phyloP scores from a whole-genome alignment of 2,888 invertebrate species.

The Reticulitermes lucifugus region DNA sequence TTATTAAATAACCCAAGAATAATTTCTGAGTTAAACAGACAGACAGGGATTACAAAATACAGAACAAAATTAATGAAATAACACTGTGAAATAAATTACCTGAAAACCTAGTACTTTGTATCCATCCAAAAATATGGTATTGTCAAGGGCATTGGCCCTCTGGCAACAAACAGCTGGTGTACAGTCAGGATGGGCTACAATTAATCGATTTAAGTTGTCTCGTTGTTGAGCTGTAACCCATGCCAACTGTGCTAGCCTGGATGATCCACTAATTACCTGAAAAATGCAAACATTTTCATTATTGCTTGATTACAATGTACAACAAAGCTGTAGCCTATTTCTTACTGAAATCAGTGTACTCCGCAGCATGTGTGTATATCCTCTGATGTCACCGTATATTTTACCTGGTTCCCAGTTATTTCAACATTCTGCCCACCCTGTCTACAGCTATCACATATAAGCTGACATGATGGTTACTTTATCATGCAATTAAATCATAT shows the following conservation, averaged over 20 bases:
- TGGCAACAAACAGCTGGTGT: constrained; percentile 83
- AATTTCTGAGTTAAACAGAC: not conserved
- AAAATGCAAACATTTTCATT: constrained; percentile 50
- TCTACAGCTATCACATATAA: not conserved
- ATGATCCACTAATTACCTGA: constrained; percentile 68
- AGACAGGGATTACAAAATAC: not conserved
- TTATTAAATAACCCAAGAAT: no score
- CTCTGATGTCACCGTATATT: no score
- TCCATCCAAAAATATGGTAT: constrained; percentile 79
- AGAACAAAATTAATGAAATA: no score
- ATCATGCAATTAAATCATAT: no score
- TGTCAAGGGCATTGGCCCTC: constrained; percentile 73
- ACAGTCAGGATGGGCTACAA: constrained; percentile 79
- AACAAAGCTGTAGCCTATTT: not conserved
- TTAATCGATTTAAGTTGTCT: constrained; percentile 81
- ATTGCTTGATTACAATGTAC: not conserved
- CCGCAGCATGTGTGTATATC: not conserved
- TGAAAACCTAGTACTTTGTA: constrained; percentile 88
- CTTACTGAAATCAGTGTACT: not conserved
- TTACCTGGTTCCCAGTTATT: not conserved
- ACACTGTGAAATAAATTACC: constrained; percentile 63
- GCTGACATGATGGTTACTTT: no score
- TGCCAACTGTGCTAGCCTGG: constrained; percentile 76
- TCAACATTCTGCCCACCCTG: not conserved
- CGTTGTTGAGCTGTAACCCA: constrained; percentile 92